Percentiles rank a stretch among this genome's conserved stretches.
phyloP scores from a whole-genome alignment of 2,888 invertebrate genomes.

The Metalampra italica region DNA sequence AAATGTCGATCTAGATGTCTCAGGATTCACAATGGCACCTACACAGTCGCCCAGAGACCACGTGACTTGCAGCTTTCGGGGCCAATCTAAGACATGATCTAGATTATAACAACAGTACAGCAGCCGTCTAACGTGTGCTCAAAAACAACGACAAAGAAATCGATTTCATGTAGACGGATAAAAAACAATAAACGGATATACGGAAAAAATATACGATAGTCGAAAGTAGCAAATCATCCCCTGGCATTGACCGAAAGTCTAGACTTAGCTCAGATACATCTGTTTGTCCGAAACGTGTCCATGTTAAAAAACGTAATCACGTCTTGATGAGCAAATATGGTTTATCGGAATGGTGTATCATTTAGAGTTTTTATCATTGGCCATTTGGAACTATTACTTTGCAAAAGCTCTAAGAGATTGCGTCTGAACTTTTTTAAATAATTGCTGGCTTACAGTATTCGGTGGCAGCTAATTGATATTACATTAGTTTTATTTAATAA shows the following conservation, averaged over 20 bases:
- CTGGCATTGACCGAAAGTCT: slow-evolving; percentile 67
- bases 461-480: slow-evolving; percentile 48
- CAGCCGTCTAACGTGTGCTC: slow-evolving; percentile 56
- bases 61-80: slow-evolving; percentile 66
- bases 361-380: slow-evolving; percentile 41
- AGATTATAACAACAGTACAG: slow-evolving; percentile 66
- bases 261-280: slow-evolving; percentile 43
- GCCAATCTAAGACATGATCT: slow-evolving; percentile 74
- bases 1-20: slow-evolving; percentile 58
- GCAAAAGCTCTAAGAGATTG: slow-evolving; percentile 44
- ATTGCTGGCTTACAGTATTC: slow-evolving; percentile 47
- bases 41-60: slow-evolving; percentile 58
- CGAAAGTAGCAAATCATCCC: slow-evolving; percentile 72
- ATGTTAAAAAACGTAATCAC: slow-evolving; percentile 50
- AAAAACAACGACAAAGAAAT: slow-evolving; percentile 69
- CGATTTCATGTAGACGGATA: slow-evolving; percentile 56
- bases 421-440: slow-evolving; percentile 42
- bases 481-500: slow-evolving; percentile 39
- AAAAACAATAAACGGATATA: slow-evolving; percentile 63
- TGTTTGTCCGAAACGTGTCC: slow-evolving; percentile 31
- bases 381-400: slow-evolving; percentile 52
- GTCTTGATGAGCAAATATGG: slow-evolving; percentile 56
- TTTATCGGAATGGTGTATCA: slow-evolving; percentile 28
- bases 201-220: slow-evolving; percentile 37
- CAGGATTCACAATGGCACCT: slow-evolving; percentile 56